Conservation (phyloP, 2,888 invertebrate genomes). For the Cephus sareptanus region DNA sequence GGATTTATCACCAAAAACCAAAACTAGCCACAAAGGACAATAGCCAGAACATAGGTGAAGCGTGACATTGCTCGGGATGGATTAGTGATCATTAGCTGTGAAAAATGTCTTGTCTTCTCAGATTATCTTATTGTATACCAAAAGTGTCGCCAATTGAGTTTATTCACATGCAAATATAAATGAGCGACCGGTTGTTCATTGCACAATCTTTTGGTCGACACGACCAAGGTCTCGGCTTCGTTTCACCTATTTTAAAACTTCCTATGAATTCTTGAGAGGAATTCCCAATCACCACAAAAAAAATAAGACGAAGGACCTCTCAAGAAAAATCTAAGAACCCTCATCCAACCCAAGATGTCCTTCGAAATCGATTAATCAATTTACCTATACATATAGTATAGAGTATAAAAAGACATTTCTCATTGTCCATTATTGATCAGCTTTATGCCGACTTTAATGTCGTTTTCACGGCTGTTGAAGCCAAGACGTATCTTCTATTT, state of each 20-base stretch:
- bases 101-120: background rate
- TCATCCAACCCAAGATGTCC: background rate
- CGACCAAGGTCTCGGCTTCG: background rate
- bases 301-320: background rate
- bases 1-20: constrained; percentile 27
- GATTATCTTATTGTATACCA: background rate
- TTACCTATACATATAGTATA: background rate
- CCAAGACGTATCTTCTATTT: background rate
- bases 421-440: background rate
- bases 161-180: constrained; percentile 31
- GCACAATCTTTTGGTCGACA: background rate
- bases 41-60: background rate
- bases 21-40: background rate
- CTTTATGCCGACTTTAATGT: background rate
- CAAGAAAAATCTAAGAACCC: background rate
- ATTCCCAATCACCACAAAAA: background rate
- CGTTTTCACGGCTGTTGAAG: background rate
- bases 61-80: constrained; percentile 2
- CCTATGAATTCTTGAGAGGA: background rate
- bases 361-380: background rate
- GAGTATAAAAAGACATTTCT: background rate
- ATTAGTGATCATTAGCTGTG: background rate
- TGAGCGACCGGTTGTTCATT: background rate
- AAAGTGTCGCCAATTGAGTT: constrained; percentile 5
- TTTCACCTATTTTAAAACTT: background rate